These are phyloP conservation scores for Grallaria varia DNA, from an alignment of 2,113 vertebrate species.

Conservation along the genomic window DNA sequence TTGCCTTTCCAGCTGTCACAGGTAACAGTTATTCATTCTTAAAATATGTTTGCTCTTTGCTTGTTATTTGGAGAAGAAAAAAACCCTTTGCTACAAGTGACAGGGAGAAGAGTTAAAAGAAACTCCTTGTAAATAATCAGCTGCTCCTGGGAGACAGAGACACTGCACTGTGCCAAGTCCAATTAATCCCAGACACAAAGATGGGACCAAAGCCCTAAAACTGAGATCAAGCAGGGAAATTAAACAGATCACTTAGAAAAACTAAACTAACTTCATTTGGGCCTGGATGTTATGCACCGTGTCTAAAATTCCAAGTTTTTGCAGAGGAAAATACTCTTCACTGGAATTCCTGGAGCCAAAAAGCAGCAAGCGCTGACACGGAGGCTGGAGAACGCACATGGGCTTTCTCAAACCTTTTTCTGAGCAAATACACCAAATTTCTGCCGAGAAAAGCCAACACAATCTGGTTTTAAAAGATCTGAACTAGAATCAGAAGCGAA, in stretches of 20 bases:
- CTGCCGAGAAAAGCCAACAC: background rate
- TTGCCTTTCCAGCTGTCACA: background rate
- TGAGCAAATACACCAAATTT: background rate
- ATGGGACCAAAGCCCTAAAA: constrained; percentile 20
- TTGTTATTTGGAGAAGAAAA: background rate
- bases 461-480: background rate
- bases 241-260: constrained; percentile 12
- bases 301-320: background rate
- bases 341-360: background rate
- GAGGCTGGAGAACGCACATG: background rate
- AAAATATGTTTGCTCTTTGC: background rate
- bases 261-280: background rate
- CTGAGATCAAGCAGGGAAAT: constrained; percentile 19
- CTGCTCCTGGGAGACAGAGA: constrained; percentile 49
- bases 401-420: background rate
- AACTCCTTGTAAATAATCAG: constrained; percentile 52
- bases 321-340: background rate
- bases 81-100: background rate
- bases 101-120: background rate
- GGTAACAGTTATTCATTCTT: background rate
- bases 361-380: background rate
- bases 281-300: background rate
- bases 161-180: constrained; percentile 37
- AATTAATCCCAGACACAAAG: constrained; percentile 57
- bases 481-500: constrained; percentile 9